phyloP scores from a whole-genome alignment of 2,113 vertebrate genomes.

The Colossoma macropomum region DNA sequence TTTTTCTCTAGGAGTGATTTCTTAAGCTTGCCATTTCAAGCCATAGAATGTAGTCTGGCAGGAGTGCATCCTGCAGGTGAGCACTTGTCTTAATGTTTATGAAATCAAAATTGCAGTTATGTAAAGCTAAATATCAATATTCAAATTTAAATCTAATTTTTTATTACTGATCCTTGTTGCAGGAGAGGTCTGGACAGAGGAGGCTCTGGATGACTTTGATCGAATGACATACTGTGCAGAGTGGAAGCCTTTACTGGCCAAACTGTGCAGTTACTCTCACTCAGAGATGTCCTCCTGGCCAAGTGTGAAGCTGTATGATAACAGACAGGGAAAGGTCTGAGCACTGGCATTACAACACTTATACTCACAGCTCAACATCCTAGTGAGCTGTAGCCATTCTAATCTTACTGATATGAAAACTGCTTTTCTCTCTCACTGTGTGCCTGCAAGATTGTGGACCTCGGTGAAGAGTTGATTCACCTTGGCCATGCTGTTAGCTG shows the following conservation, averaged over 20 bases:
- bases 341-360: rapidly evolving
- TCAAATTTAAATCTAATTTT: neutral
- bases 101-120: neutral
- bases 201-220: slow-evolving; percentile 84
- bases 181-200: slow-evolving; percentile 83
- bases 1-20: slow-evolving; percentile 86
- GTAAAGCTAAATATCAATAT: neutral
- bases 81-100: neutral
- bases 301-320: slow-evolving; percentile 80
- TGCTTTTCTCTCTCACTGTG: neutral
- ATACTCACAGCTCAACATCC: neutral
- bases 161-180: neutral
- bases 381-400: neutral
- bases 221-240: slow-evolving; percentile 80
- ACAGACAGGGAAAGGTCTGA: slow-evolving; percentile 73
- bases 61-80: slow-evolving; percentile 82
- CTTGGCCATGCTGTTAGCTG: slow-evolving; percentile 78
- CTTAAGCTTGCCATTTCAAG: slow-evolving; percentile 93
- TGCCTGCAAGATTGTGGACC: slow-evolving; percentile 76
- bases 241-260: slow-evolving; percentile 87
- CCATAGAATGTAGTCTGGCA: slow-evolving; percentile 89
- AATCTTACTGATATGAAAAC: neutral
- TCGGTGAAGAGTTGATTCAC: slow-evolving; percentile 84
- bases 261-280: slow-evolving; percentile 86
- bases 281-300: slow-evolving; percentile 80